A percentile compares a stretch with the other conserved stretches of the same genome.
These are phyloP conservation scores for Chrysolina haemoptera DNA, from an alignment of 2,888 invertebrate species.

Conservation along the genomic window DNA sequence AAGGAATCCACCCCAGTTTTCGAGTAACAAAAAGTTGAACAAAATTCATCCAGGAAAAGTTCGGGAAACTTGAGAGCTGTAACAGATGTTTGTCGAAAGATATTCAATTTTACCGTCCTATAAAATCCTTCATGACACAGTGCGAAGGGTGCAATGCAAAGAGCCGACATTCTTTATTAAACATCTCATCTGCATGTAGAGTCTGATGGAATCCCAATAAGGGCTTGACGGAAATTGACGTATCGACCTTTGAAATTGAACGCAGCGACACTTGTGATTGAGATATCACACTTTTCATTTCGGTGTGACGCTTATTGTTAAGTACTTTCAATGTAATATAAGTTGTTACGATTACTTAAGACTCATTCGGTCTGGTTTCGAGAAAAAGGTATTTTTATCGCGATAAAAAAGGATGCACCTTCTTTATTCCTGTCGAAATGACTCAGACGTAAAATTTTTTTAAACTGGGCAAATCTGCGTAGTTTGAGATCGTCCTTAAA, in stretches of 20 bases:
- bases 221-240: conserved; percentile 32
- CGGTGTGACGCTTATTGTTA: background rate
- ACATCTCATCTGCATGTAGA: conserved; percentile 63
- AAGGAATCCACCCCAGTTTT: no score
- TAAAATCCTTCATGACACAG: conserved; percentile 16
- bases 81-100: conserved; percentile 8
- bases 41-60: background rate
- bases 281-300: background rate
- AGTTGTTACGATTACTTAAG: no score
- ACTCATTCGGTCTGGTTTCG: no score
- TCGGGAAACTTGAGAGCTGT: background rate
- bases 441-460: no score
- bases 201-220: conserved; percentile 62
- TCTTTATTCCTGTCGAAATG: no score
- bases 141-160: conserved; percentile 10
- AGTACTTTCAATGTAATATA: background rate
- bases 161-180: conserved; percentile 59
- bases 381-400: no score
- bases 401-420: no score
- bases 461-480: no score
- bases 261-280: conserved; percentile 7
- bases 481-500: no score
- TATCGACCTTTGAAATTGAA: background rate
- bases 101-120: conserved; percentile 12
- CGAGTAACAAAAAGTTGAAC: background rate